Percentiles rank a stretch among this genome's conserved stretches.
phyloP scores from a whole-genome alignment of 2,888 invertebrate genomes.

The Nasonovia ribisnigri region DNA sequence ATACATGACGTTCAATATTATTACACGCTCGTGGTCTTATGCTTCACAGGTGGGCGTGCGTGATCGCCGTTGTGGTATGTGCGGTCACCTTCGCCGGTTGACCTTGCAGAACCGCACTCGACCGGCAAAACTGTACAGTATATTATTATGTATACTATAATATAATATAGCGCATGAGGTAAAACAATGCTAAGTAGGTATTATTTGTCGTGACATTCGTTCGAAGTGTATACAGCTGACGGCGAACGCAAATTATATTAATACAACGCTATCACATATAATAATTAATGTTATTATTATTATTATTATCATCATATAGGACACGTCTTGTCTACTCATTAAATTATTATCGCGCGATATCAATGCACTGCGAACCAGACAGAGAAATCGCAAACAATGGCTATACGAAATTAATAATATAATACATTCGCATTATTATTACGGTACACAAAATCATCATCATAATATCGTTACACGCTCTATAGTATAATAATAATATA shows the following conservation, averaged over 20 bases:
- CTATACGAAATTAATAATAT: background rate
- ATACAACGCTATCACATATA: background rate
- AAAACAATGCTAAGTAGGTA: background rate
- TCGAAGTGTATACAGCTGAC: background rate
- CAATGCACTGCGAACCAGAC: background rate
- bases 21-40: background rate
- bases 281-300: background rate
- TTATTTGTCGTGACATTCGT: background rate
- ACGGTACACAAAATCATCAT: background rate
- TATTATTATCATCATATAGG: no score
- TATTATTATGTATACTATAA: no score
- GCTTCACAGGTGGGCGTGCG: background rate
- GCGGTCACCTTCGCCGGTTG: background rate
- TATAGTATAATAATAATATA: background rate
- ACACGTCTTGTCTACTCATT: background rate
- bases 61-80: background rate
- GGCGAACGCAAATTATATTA: background rate
- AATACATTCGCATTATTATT: background rate
- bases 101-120: background rate
- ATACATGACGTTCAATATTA: background rate
- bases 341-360: background rate
- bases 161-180: background rate
- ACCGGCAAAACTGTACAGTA: background rate
- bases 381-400: background rate
- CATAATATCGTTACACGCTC: background rate